phyloP scores from a whole-genome alignment of 2,113 vertebrate genomes.

The Syngnathoides biaculeatus region DNA sequence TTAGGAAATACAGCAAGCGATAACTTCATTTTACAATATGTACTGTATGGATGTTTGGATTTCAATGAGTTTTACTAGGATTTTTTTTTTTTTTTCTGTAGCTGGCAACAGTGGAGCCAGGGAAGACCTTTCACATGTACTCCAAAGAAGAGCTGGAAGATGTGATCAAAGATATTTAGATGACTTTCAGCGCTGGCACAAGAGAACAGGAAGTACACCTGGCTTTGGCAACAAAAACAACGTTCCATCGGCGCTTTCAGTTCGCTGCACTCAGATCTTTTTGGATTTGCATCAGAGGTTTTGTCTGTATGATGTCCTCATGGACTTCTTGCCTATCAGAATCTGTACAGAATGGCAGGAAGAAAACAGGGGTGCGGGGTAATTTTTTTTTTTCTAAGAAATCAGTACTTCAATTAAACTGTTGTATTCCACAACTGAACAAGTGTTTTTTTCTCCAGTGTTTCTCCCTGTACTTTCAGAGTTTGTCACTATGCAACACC shows the following conservation, averaged over 20 bases:
- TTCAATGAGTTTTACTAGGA: background rate
- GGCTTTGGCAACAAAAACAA: slow-evolving; percentile 32
- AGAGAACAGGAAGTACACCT: slow-evolving; percentile 25
- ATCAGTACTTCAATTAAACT: slow-evolving; percentile 70
- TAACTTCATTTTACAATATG: background rate
- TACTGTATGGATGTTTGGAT: background rate
- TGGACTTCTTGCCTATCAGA: slow-evolving; percentile 49
- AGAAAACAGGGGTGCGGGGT: slow-evolving; percentile 25
- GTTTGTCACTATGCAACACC: background rate
- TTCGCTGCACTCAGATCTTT: slow-evolving; percentile 42
- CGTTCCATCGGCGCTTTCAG: slow-evolving; percentile 50
- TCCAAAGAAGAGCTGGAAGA: slow-evolving; percentile 97
- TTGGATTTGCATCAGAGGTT: slow-evolving; percentile 41
- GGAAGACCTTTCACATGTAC: slow-evolving; percentile 98
- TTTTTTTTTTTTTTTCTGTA: slow-evolving; percentile 51
- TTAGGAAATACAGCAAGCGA: too few relatives aligned
- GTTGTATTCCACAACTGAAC: slow-evolving; percentile 59
- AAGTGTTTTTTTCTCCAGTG: slow-evolving; percentile 1
- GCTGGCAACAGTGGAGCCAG: slow-evolving; percentile 92
- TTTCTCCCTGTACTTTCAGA: background rate
- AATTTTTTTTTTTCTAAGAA: slow-evolving; percentile 69
- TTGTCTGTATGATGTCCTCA: slow-evolving; percentile 57
- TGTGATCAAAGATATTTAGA: slow-evolving; percentile 96
- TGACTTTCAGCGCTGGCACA: slow-evolving; percentile 22
- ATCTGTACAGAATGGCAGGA: slow-evolving; percentile 51